phyloP scores from a whole-genome alignment of 2,888 invertebrate genomes.

The Coecobrya sp. region DNA sequence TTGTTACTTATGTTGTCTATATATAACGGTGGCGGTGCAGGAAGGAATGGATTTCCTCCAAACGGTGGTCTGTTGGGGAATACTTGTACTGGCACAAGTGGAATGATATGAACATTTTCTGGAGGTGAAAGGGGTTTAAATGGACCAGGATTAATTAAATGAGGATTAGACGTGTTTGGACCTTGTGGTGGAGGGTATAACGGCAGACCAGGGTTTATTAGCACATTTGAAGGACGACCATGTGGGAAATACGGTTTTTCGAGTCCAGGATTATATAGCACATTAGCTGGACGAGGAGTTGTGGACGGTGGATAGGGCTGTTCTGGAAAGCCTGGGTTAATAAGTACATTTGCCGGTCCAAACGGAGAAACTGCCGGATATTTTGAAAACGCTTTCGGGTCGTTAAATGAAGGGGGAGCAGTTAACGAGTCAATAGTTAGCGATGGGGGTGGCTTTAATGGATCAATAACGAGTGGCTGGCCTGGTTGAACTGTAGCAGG shows the following conservation, averaged over 20 bases:
- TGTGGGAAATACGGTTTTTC: background rate
- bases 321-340: slow-evolving; percentile 70
- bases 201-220: slow-evolving; percentile 39
- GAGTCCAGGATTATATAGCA: background rate
- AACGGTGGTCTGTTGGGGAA: slow-evolving; percentile 4
- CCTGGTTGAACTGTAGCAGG: background rate
- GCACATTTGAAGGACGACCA: background rate
- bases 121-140: slow-evolving; percentile 10
- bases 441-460: slow-evolving; percentile 46
- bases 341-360: slow-evolving; percentile 66
- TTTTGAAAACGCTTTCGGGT: slow-evolving; percentile 65
- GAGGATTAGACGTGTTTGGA: background rate
- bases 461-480: slow-evolving; percentile 29
- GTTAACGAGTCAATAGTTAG: background rate
- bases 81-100: slow-evolving; percentile 9
- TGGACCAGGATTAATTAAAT: slow-evolving; percentile 34
- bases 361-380: slow-evolving; percentile 29
- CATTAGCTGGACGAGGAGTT: background rate
- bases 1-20: too few species aligned
- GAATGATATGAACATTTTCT: slow-evolving; percentile 39
- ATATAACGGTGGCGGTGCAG: background rate
- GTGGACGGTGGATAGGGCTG: slow-evolving; percentile 37
- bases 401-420: slow-evolving; percentile 36
- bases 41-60: background rate
- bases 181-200: slow-evolving; percentile 3